phyloP scores from a whole-genome alignment of 1,140 invertebrate species.

The Teleogryllus occipitalis region DNA sequence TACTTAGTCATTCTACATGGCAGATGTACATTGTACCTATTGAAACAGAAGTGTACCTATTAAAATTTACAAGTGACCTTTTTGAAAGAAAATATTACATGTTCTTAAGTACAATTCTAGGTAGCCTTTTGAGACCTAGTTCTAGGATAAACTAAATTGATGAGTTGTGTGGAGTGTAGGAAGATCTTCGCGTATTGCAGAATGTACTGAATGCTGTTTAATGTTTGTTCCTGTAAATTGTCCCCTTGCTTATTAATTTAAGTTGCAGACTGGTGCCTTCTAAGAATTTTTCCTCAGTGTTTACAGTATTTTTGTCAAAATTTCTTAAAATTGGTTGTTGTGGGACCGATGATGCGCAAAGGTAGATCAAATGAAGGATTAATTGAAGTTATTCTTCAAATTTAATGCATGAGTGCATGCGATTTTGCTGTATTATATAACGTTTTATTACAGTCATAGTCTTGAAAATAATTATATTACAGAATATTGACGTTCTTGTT shows the following conservation, averaged over 20 bases:
- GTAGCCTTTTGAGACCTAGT: neutral
- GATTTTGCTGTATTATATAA: neutral
- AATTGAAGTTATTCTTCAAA: neutral
- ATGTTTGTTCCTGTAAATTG: neutral
- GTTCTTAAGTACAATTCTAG: slow-evolving; percentile 5
- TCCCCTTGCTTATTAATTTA: neutral
- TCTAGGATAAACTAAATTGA: neutral
- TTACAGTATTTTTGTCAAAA: neutral
- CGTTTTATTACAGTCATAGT: neutral
- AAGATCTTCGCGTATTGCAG: neutral
- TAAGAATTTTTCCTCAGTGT: neutral
- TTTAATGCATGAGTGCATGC: neutral
- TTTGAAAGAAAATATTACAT: slow-evolving; percentile 2
- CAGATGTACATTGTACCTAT: slow-evolving; percentile 1
- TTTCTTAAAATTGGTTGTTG: neutral
- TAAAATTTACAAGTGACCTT: slow-evolving; percentile 1
- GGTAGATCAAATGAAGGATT: neutral
- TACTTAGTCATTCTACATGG: slow-evolving; percentile 4
- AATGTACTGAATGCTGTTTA: slow-evolving; percentile 1
- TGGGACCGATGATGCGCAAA: neutral
- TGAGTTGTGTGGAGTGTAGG: neutral
- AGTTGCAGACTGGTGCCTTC: neutral
- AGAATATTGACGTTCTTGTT: neutral
- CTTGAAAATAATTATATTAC: neutral
- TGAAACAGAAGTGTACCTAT: neutral